Conservation (phyloP, 1,140 invertebrate species). For the Agrypnia vestita region DNA sequence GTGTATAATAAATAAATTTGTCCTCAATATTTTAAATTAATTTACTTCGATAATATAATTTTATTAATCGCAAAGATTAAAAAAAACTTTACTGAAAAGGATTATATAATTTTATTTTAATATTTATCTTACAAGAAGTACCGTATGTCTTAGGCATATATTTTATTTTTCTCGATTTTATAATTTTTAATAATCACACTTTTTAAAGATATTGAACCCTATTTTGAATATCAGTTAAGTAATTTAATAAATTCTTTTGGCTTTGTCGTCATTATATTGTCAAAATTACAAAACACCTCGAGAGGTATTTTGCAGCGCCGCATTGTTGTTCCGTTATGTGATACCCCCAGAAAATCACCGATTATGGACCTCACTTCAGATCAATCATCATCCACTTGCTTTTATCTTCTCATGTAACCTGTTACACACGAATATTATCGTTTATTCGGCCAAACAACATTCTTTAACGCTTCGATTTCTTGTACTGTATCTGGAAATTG, state of each 20-base stretch:
- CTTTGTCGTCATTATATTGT: no score
- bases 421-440: slow-evolving; percentile 32
- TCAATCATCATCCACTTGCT: slow-evolving; percentile 38
- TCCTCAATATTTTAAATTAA: no score
- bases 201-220: background rate
- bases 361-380: slow-evolving; percentile 28
- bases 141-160: no score
- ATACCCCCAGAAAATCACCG: slow-evolving; percentile 34
- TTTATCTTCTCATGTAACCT: slow-evolving; percentile 23
- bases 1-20: no score
- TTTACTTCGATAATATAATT: background rate
- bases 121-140: background rate
- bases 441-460: slow-evolving; percentile 41
- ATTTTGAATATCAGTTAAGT: background rate
- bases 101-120: background rate
- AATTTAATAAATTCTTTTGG: no score
- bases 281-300: background rate
- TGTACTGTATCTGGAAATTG: slow-evolving; percentile 5
- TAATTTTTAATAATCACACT: background rate
- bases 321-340: slow-evolving; percentile 20
- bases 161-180: no score
- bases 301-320: slow-evolving; percentile 13
- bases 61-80: no score
- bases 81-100: background rate
- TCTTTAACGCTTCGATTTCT: slow-evolving; percentile 25